phyloP scores from a whole-genome alignment of 2,888 invertebrate genomes.

The Morinoia aosen region DNA sequence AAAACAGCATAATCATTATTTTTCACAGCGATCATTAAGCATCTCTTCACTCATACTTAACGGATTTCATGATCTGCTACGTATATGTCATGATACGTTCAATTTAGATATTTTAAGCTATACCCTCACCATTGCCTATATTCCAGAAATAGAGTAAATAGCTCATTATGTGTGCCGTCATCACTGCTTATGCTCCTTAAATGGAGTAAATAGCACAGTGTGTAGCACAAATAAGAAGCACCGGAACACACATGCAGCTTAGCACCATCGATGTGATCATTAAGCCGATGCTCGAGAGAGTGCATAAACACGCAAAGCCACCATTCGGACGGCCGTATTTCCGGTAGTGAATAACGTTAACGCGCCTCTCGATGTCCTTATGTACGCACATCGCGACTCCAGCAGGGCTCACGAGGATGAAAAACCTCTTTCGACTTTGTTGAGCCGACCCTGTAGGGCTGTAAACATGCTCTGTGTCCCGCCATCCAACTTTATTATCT shows the following conservation, averaged over 20 bases:
- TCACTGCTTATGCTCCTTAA: background rate
- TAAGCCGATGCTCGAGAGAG: background rate
- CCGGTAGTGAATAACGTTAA: constrained; percentile 4
- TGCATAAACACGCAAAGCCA: background rate
- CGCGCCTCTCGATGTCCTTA: background rate
- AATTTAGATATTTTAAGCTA: too few species aligned
- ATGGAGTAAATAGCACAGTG: background rate
- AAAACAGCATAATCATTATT: too few species aligned
- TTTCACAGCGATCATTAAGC: too few species aligned
- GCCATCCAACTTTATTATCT: background rate
- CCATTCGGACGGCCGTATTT: background rate
- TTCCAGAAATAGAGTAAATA: background rate
- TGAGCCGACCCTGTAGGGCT: background rate
- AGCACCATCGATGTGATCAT: background rate
- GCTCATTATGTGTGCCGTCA: background rate
- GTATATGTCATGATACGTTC: too few species aligned
- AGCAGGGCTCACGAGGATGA: background rate
- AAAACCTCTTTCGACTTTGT: background rate
- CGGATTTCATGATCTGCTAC: too few species aligned
- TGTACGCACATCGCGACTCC: background rate
- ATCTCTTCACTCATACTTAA: too few species aligned
- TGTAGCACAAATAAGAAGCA: background rate
- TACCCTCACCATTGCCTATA: too few species aligned
- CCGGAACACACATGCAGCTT: background rate
- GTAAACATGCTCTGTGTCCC: background rate